phyloP scores from a whole-genome alignment of 1,140 invertebrate genomes.

The Littorina saxatilis region DNA sequence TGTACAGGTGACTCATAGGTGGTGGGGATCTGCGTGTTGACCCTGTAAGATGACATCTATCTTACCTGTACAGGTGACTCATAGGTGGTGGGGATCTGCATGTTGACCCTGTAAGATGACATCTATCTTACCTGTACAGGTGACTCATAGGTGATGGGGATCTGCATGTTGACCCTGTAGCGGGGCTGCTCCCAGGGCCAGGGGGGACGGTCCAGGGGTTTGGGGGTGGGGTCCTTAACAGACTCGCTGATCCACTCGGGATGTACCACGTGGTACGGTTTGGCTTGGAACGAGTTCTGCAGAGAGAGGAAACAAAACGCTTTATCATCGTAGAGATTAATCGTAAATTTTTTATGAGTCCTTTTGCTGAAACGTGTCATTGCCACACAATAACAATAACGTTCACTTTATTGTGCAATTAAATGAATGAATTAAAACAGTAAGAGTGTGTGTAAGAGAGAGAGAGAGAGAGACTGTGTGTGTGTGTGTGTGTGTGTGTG shows the following conservation, averaged over 20 bases:
- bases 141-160: slow-evolving; percentile 22
- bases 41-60: no score
- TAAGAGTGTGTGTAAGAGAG: not conserved
- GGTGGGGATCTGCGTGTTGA: no score
- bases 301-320: not conserved
- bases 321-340: not conserved
- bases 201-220: slow-evolving; percentile 55
- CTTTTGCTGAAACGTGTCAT: no score
- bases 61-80: not conserved
- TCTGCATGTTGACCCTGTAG: slow-evolving; percentile 56
- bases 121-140: slow-evolving; percentile 26
- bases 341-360: not conserved
- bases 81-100: not conserved
- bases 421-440: not conserved
- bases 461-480: not conserved
- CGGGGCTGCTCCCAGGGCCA: slow-evolving; percentile 64
- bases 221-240: slow-evolving; percentile 43
- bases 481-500: slow-evolving; percentile 16
- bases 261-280: slow-evolving; percentile 55
- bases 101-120: no score
- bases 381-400: no score
- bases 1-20: not conserved
- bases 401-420: not conserved
- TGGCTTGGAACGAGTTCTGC: slow-evolving; percentile 55
- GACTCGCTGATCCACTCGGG: slow-evolving; percentile 60